These are phyloP conservation scores for Aethes cnicana DNA, from an alignment of 2,888 invertebrate genomes.

Conservation along the genomic window DNA sequence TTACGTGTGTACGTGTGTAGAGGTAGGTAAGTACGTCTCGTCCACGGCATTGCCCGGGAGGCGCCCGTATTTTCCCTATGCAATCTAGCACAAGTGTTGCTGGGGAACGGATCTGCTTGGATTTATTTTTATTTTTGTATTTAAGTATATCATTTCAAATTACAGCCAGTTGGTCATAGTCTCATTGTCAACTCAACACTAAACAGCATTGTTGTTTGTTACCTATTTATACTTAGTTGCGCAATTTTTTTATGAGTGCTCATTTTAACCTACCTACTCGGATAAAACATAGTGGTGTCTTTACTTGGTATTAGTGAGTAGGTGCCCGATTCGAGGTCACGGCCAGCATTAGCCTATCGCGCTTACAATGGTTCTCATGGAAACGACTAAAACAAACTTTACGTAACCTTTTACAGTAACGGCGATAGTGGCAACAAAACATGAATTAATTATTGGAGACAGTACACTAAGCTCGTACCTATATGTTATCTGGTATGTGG, in stretches of 20 bases:
- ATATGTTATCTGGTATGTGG: constrained; percentile 27
- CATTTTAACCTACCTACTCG: too few species aligned
- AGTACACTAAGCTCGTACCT: constrained; percentile 31
- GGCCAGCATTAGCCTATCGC: constrained; percentile 9
- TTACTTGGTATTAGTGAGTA: too few species aligned
- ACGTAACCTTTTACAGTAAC: constrained; percentile 38
- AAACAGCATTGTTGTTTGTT: too few species aligned
- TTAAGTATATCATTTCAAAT: too few species aligned
- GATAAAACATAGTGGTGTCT: too few species aligned
- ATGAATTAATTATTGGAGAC: constrained; percentile 66
- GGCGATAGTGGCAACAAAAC: constrained; percentile 42
- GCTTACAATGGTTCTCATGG: constrained; percentile 61
- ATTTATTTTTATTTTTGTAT: too few species aligned
- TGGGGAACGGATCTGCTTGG: constrained; percentile 10
- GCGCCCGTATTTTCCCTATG: constrained; percentile 8
- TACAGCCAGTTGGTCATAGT: too few species aligned
- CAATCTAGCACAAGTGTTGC: constrained; percentile 12
- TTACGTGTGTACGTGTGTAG: constrained; percentile 1
- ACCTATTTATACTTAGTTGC: too few species aligned
- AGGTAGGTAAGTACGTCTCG: constrained; percentile 4
- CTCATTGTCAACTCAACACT: too few species aligned
- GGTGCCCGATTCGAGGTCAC: too few species aligned
- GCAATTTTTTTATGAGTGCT: too few species aligned
- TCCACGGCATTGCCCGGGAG: constrained; percentile 14
- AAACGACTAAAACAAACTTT: constrained; percentile 62